phyloP scores from a whole-genome alignment of 2,888 invertebrate species.

The Pachycephus smyrnensis region DNA sequence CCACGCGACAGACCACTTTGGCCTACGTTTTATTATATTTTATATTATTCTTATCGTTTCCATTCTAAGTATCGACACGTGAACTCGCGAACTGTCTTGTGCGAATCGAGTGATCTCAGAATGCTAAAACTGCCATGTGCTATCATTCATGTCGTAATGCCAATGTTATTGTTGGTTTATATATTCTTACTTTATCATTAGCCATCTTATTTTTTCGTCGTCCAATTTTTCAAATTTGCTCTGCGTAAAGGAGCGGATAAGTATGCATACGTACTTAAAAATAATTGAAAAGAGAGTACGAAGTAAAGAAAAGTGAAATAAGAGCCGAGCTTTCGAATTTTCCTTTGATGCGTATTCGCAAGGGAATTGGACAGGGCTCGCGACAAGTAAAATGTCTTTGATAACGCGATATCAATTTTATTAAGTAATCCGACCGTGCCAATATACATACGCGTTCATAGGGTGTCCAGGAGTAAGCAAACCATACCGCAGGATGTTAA shows the following conservation, averaged over 20 bases:
- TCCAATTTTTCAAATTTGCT: background rate
- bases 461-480: background rate
- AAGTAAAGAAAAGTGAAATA: background rate
- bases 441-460: conserved; percentile 25
- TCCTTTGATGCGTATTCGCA: background rate
- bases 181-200: background rate
- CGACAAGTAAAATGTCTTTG: conserved; percentile 24
- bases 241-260: background rate
- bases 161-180: background rate
- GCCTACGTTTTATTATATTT: background rate
- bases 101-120: background rate
- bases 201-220: background rate
- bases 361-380: conserved; percentile 17
- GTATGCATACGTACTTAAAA: background rate
- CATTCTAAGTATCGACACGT: background rate
- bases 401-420: conserved; percentile 14
- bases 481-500: background rate
- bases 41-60: background rate
- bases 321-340: background rate
- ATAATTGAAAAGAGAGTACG: background rate
- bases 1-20: background rate
- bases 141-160: background rate
- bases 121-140: background rate
- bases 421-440: conserved; percentile 42
- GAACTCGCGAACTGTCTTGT: background rate